Evolutionary conservation across 2,797 vertebrate species (phyloP).

Genomic region (Pangasius larnaudii): DNA sequence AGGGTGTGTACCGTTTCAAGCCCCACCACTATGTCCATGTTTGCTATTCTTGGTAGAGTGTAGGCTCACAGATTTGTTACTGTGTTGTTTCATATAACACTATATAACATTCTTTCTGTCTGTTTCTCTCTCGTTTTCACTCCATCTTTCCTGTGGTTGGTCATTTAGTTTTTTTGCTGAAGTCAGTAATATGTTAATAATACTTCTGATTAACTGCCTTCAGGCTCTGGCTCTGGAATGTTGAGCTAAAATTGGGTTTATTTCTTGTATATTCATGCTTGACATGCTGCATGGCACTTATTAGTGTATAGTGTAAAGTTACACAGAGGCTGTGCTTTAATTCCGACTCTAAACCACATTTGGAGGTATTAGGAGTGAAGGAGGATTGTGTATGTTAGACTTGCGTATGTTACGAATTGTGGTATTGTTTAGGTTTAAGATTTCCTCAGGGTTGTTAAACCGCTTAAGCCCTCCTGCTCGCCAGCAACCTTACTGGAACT

Average conservation of each 20-base stretch:
- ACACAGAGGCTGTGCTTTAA: constrained; percentile 9
- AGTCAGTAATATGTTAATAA: constrained; percentile 24
- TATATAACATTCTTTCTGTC: constrained; percentile 19
- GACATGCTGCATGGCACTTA: constrained; percentile 19
- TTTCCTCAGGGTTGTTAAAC: constrained; percentile 51
- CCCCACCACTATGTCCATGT: not conserved
- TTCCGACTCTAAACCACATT: constrained; percentile 4
- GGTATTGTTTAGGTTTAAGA: constrained; percentile 57
- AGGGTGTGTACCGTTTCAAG: not conserved
- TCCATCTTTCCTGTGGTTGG: not conserved
- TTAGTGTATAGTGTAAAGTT: constrained; percentile 27
- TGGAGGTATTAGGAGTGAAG: constrained; percentile 23
- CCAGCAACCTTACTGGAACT: constrained; percentile 52
- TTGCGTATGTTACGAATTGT: constrained; percentile 17
- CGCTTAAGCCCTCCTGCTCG: constrained; percentile 30
- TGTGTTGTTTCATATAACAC: not conserved
- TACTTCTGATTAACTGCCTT: constrained; percentile 29
- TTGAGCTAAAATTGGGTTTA: constrained; percentile 7
- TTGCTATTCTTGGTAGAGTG: not conserved
- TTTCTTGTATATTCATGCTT: constrained; percentile 20
- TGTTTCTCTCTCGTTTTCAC: not conserved
- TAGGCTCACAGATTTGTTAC: not conserved
- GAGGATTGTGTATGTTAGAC: constrained; percentile 44
- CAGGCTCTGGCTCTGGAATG: constrained; percentile 10
- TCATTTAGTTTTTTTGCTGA: constrained; percentile 4